Evolutionary conservation across 2,113 vertebrate species (phyloP), one percentile per base, ranked within the genome.

Genomic region (Spilogale gracilis): DNA sequence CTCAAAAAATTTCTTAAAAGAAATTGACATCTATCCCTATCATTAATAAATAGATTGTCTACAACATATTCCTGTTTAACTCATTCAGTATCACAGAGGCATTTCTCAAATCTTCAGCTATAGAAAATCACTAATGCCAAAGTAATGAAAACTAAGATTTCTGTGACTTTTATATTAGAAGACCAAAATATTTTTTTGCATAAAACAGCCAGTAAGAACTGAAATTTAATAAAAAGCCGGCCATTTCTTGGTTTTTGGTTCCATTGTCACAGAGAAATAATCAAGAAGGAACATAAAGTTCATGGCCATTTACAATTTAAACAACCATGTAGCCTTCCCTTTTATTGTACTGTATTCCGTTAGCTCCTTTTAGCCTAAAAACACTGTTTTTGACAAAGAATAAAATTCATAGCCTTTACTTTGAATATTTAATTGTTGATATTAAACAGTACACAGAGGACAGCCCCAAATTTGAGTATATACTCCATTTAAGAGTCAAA

Each of bases 81-180:
- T 65, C 32, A 71, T 58, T 92, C 52, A 81, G 1, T 78, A 23
- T 20, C 45, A 32, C 3, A 32, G 17, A 85, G 8, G 1, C 61
- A 16, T 50, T 79, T 58, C 27, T 91, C 83, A 69, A 85, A 63
- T 81, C 0, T 71, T 43, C 27, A 89, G 11, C 5, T n/a, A 89
- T 2, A 78, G 78, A 78, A 97, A 92, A 48, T 79, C 16, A 86
- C 8, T 60, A 67, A 89, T 89, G 0, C 1, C 30, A 58, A 48
- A n/a, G n/a, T 43, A 74, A 80, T 25, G 21, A 8, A 71, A 95
- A 85, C 27, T 84, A 50, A 83, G 21, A 89, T 65, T 69, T 91
- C 23, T 91, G 52, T 85, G 23, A 85, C 9, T 76, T 63, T 80
- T 54, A 7, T 18, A 27, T 60, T 87, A 78, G 43, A 94, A 74